Evolutionary conservation across 1,140 invertebrate genomes (phyloP).

Genomic region (Drosophila bocki): DNA sequence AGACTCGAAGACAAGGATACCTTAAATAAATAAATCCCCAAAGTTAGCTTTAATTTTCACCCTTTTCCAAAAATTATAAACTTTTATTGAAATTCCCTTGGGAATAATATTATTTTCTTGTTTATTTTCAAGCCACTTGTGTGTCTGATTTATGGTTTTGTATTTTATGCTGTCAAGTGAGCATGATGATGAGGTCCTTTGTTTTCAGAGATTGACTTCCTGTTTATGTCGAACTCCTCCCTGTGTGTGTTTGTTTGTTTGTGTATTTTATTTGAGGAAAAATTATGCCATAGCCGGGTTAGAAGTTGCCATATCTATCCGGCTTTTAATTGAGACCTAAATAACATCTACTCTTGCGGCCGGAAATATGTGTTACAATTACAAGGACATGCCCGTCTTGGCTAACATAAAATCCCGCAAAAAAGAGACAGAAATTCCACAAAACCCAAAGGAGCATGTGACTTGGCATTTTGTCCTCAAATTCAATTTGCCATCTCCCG

Average conservation of each 20-base stretch:
- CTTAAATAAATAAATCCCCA: too few relatives aligned
- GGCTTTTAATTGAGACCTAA: slow-evolving; percentile 7
- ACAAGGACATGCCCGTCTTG: neutral
- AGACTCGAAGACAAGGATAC: neutral
- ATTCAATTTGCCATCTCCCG: slow-evolving; percentile 44
- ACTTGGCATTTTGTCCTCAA: slow-evolving; percentile 17
- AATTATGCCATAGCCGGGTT: too few relatives aligned
- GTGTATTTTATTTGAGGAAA: neutral
- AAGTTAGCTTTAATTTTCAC: too few relatives aligned
- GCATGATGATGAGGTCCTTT: slow-evolving; percentile 1
- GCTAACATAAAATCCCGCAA: too few relatives aligned
- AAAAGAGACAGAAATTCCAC: neutral
- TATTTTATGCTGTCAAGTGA: neutral
- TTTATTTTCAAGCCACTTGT: neutral
- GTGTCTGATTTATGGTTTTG: neutral
- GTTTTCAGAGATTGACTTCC: neutral
- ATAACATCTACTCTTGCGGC: slow-evolving; percentile 6
- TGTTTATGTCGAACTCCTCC: neutral
- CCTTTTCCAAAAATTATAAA: neutral
- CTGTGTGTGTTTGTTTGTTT: neutral
- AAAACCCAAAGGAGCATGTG: neutral
- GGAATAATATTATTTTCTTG: neutral
- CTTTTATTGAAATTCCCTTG: neutral
- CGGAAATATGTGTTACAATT: slow-evolving; percentile 17
- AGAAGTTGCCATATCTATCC: neutral